Evolutionary conservation across 2,797 vertebrate species (phyloP), one percentile per base, ranked within the genome.

Genomic region (Poecile montanus): DNA sequence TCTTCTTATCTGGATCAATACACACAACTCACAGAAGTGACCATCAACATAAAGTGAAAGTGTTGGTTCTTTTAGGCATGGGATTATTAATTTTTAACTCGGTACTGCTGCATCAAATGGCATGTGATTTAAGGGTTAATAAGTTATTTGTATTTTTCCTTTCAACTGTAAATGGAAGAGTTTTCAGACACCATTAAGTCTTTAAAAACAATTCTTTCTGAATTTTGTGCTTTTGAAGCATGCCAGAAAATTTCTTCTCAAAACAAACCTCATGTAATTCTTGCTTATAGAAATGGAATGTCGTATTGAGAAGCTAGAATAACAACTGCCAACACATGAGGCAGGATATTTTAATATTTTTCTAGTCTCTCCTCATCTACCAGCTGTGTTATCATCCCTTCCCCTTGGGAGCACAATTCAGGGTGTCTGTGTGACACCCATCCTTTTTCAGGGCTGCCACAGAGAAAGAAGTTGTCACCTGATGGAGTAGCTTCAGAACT

Each of bases 1-100:
- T 85, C 8, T 73, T 77, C 44, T 91, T 8, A 36, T 70, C 60
- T 88, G 61, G 61, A 70, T 94, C 60, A 96, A 91, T 53, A 50
- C 21, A 44, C 27, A 36, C 16, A 74, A 61, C n/a, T 88, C 32
- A 12, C 0, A 0, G 63, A 94, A 92, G 84, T 91, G 56, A 76
- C 38, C 13, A 5, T 86, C 53, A 82, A 5, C 40, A 32, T 63
- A 36, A 92, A 92, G 42, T 34, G n/a, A 51, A 63, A 91, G 65
- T 66, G 36, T 15, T 67, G 15, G 7, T 79, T 92, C 50, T 65
- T 85, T 85, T 72, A 87, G 60, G 61, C 38, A 23, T 14, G 21
- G 26, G 65, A 71, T 92, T 92, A 79, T 7, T 95, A 22, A 61
- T 87, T 95, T 90, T 95, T 85, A 71, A 51, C 60, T 74, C 72